Base-by-base conservation (phyloP, 2,888 invertebrate species). In the Drosophila subsilvestris region DNA sequence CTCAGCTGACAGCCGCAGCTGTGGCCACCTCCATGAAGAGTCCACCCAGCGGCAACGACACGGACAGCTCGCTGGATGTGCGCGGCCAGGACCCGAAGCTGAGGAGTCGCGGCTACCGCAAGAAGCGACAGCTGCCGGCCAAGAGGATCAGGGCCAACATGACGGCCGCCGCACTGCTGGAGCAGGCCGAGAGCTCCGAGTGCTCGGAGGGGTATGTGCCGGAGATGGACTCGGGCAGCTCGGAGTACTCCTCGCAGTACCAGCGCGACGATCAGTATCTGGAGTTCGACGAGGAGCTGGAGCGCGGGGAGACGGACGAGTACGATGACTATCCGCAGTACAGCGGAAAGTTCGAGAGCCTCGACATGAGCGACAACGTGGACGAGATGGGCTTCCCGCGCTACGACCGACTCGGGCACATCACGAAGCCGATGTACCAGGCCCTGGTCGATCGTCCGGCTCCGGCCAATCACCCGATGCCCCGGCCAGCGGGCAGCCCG, bases 41-140 rank as follows among this genome's bases (percentile, higher is more conserved):
- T 90, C 95, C 95, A 14, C 95, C 95, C 0, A 95, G 95, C 86
- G 95, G 95, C 63, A 95, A 95, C 79, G 95, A 95, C 74, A 95
- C 95, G 0, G 95, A 95, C 71, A 95, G 95, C 83, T 95, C 95
- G 1, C 89, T 94, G 68, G 94, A 94, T 87, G 93, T 94, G 27
- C 89, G 91, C 1, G 94, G 95, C 66, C 94, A 95, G 82, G 95
- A 95, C 89, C 94, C 95, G 0, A 94, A 95, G 80, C 93, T 95
- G 78, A 92, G 95, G 48, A 94, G 93, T 92, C 94, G 95, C 58
- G 95, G 95, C 0, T 95, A 95, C 86, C 93, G 95, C 62, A 93
- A 95, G 63, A 94, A 95, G 81, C 94, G 95, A 55, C 95, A 95
- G 89, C 93, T 89, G 50, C 90, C 93, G 83, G 72, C 89, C 84